Evolutionary conservation across 64 coral and sea anemone species (phyloP), one percentile per base, ranked within the genome.

Genomic region (Anthopleura sola): DNA sequence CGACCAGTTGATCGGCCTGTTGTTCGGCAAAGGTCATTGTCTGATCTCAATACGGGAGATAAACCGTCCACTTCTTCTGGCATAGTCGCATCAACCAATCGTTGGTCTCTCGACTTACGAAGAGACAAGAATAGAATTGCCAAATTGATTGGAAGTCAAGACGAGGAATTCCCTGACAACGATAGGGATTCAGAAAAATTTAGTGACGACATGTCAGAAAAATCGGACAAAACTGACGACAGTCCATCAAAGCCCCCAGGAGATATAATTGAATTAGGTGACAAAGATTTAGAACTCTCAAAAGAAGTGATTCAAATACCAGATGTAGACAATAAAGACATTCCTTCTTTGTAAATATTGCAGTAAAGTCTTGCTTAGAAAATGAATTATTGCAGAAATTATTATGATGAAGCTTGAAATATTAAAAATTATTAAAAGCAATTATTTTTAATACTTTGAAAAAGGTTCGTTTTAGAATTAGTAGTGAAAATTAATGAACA

Each of bases 11-110:
- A 91, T n/a, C 84, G 85, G n/a, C 75, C 84, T 36, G 33, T 57
- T 79, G 19, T 91, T 32, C 89, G 84, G 50, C 83, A 85, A 64
- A 71, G 89, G 24, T 91, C 89, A 7, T 62, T 91, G 44, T 91
- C 89, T 24, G 89, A 91, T 49, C 48, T 83, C 47, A n/a, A 33
- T 17, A 49, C 20, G 21, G 55, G 76, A 79, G 39, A 18, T 26
- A 44, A 20, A 29, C 76, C 76, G 14, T 79, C 76, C 2, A 79
- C 76, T 6, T 79, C 76, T 6, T 19, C 21, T 24, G 37, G 24
- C 3, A 38, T 19, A 28, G 18, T 18, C 20, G 5, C 76, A 5
- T 46, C 76, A 1, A 79, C 37, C 14, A 79, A 48, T 48, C 76
- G 37, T 20, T 79, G 36, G 44, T 38, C 36, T 4, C 37, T 38